Conservation (phyloP, 2,797 vertebrate species). For the Decapterus maruadsi region DNA sequence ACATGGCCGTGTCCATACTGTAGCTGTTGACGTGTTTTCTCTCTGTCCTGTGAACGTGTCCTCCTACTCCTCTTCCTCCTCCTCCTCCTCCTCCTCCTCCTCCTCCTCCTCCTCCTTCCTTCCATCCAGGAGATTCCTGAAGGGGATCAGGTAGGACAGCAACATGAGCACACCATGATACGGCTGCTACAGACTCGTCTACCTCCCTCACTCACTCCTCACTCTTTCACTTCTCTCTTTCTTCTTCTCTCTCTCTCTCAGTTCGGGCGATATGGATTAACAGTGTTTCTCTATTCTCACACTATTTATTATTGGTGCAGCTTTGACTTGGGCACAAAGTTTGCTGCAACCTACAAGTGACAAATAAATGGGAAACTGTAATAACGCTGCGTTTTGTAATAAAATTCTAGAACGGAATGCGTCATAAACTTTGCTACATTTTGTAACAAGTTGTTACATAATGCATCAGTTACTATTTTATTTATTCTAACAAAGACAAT, state of each 20-base stretch:
- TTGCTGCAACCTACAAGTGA: no score
- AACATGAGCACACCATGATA: conserved; percentile 77
- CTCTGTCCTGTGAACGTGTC: conserved; percentile 95
- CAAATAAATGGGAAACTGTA: no score
- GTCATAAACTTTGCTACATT: no score
- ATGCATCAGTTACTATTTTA: no score
- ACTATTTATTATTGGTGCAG: background rate
- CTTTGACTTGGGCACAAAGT: background rate
- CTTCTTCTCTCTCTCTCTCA: conserved; percentile 5
- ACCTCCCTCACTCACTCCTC: conserved; percentile 46
- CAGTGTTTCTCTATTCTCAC: no score
- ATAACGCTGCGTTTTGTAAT: no score
- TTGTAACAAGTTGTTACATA: no score
- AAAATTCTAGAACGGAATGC: no score
- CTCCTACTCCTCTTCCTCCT: conserved; percentile 73
- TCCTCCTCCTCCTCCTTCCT: conserved; percentile 69
- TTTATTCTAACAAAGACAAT: no score
- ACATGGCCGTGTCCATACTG: conserved; percentile 80
- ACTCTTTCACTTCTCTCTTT: conserved; percentile 2
- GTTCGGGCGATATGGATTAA: conserved; percentile 60
- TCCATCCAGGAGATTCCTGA: conserved; percentile 99
- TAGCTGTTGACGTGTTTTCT: conserved; percentile 99
- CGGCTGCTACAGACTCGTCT: conserved; percentile 76
- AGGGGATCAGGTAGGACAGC: conserved; percentile 97
- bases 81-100: conserved; percentile 62